Evolutionary conservation across 1,140 invertebrate species (phyloP).

Genomic region (Leptinotarsa undecemlineata): DNA sequence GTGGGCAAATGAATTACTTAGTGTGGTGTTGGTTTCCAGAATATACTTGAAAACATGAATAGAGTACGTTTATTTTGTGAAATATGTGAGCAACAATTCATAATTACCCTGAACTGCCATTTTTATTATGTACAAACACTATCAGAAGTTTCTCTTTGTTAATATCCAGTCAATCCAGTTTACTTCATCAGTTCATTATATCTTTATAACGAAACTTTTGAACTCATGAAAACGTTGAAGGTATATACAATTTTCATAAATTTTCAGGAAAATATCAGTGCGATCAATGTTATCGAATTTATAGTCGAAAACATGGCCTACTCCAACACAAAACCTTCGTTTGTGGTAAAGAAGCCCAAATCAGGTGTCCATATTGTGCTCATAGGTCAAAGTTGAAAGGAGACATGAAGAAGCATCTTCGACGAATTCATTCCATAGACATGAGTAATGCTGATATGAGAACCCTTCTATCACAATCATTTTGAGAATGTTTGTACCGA

Average conservation of each 20-base stretch:
- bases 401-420: conserved; percentile 32
- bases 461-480: background rate
- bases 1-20: too few relatives aligned
- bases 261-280: conserved; percentile 18
- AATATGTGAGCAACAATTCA: too few relatives aligned
- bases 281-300: conserved; percentile 20
- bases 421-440: conserved; percentile 3
- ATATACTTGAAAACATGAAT: too few relatives aligned
- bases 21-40: too few relatives aligned
- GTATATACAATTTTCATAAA: background rate
- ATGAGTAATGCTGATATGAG: background rate
- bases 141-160: too few relatives aligned
- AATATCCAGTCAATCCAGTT: too few relatives aligned
- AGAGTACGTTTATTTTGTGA: too few relatives aligned
- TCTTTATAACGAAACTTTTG: too few relatives aligned
- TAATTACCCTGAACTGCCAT: too few relatives aligned
- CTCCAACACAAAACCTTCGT: conserved; percentile 25
- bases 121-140: too few relatives aligned
- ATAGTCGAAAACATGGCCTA: conserved; percentile 21
- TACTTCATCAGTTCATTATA: too few relatives aligned
- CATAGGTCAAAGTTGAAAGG: conserved; percentile 50
- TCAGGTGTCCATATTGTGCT: conserved; percentile 74
- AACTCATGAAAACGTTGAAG: too few relatives aligned
- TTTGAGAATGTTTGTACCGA: background rate
- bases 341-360: conserved; percentile 67